Percentiles rank a stretch among this genome's conserved stretches.
Conservation (phyloP, 2,113 vertebrate species). For the Stigmatopora nigra region DNA sequence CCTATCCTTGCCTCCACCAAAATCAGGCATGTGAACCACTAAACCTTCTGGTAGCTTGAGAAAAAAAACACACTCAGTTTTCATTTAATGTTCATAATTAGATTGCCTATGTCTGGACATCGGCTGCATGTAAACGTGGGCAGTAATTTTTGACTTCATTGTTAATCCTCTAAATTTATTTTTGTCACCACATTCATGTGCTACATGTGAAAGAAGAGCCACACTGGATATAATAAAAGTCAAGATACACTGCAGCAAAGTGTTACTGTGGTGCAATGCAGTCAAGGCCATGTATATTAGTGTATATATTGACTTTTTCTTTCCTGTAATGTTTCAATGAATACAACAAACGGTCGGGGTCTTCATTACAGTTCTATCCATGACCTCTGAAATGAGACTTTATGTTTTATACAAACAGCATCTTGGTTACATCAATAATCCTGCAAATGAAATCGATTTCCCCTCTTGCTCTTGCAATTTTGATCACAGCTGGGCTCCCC, state of each 20-base stretch:
- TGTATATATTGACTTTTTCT: slow-evolving; percentile 57
- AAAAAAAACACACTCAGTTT: no score
- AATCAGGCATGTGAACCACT: no score
- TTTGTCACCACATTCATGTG: slow-evolving; percentile 3
- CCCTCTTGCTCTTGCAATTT: slow-evolving; percentile 72
- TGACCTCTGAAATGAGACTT: slow-evolving; percentile 75
- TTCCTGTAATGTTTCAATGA: slow-evolving; percentile 66
- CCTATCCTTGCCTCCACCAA: no score
- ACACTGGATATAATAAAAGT: slow-evolving; percentile 13
- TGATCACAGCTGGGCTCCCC: slow-evolving; percentile 78
- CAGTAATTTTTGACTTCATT: not conserved
- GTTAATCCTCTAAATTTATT: not conserved
- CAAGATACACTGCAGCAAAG: slow-evolving; percentile 6
- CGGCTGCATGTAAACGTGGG: no score
- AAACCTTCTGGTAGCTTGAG: no score
- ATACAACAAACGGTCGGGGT: slow-evolving; percentile 66
- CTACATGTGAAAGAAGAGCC: slow-evolving; percentile 10
- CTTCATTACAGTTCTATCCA: slow-evolving; percentile 67
- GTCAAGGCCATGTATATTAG: slow-evolving; percentile 33
- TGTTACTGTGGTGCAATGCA: slow-evolving; percentile 56
- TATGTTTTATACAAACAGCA: slow-evolving; percentile 75
- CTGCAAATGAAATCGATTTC: slow-evolving; percentile 79
- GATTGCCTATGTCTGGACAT: no score
- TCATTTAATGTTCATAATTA: no score
- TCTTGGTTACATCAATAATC: slow-evolving; percentile 75